Base-by-base conservation (phyloP, 1,140 invertebrate species). In the Drosophila arawakana region DNA sequence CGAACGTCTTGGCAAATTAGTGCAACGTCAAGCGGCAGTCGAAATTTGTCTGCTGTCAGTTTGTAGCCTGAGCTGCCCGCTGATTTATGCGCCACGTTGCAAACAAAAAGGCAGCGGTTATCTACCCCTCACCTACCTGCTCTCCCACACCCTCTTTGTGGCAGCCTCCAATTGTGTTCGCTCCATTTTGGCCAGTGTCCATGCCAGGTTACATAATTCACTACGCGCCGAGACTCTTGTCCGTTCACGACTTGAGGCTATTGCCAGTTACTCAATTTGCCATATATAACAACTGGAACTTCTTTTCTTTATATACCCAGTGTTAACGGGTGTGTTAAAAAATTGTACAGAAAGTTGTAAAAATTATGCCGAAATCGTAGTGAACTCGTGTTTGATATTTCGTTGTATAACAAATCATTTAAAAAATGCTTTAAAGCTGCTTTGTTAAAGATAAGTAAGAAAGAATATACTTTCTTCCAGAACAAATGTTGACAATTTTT, bases 41-140 rank as follows among this genome's bases (percentile, higher is more conserved):
- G 63, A 83, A 86, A 86, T 86, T 86, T 86, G 83, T 86, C 83
- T 81, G 83, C 84, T 86, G 83, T 86, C 83, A 86, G 83, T 80
- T 85, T 86, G 80, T 81, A 68, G 80, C 70, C 73, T 54, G 79
- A 82, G 73, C 75, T 88, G 76, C 44, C 68, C 72, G 46, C 76
- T 86, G 83, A 86, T 86, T 86, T 86, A 86, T 86, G 83, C 77
- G 37, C 66, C 81, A 84, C 77, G 77, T 73, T 76, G 72, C 78
- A 80, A 70, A 80, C 78, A 75, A 78, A 78, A 25, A 73, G 54
- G 11, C 37, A 60, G 35, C 15, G 34, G 37, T 41, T 21, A 30
- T 41, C n/a, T 34, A 10, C 43, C 43, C 0, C 44, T 7, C 50
- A 2, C 55, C 35, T 13, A 18, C 37, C 62, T 25, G 8, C 61